A percentile compares a stretch with the other conserved stretches of the same genome.
Evolutionary conservation across 2,888 invertebrate genomes (phyloP).

Genomic region (Phalera bucephala): DNA sequence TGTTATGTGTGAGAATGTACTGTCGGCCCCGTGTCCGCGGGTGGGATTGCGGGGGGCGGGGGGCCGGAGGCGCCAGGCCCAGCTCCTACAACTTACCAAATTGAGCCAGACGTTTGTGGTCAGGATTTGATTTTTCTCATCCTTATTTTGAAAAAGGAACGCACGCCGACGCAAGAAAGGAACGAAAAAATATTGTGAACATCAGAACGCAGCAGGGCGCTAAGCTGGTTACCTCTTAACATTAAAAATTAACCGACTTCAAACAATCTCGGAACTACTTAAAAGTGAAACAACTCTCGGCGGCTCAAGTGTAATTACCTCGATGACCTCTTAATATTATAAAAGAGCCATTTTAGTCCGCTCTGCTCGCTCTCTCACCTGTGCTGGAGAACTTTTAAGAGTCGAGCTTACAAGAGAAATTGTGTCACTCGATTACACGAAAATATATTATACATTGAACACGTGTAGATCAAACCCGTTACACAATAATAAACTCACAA

Average conservation of each 20-base stretch:
- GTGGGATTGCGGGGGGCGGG: slow-evolving; percentile 55
- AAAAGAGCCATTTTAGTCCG: neutral
- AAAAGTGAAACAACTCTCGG: slow-evolving; percentile 2
- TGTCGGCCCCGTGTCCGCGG: slow-evolving; percentile 23
- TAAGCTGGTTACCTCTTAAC: slow-evolving; percentile 28
- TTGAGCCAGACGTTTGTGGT: slow-evolving; percentile 99
- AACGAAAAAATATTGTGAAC: slow-evolving; percentile 75
- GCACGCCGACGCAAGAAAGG: slow-evolving; percentile 81
- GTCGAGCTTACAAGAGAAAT: neutral
- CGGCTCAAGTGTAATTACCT: neutral
- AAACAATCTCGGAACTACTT: slow-evolving; percentile 2
- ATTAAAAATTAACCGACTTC: slow-evolving; percentile 17
- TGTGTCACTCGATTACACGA: too few relatives aligned
- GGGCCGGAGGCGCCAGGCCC: slow-evolving; percentile 67
- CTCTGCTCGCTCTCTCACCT: neutral
- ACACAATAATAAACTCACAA: too few relatives aligned
- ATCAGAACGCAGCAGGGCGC: slow-evolving; percentile 42
- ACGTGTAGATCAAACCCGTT: too few relatives aligned
- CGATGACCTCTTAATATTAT: neutral
- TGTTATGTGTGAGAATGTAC: slow-evolving; percentile 28
- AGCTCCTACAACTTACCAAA: slow-evolving; percentile 93
- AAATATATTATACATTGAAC: too few relatives aligned
- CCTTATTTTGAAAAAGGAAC: slow-evolving; percentile 89
- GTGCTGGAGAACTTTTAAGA: neutral
- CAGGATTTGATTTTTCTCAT: slow-evolving; percentile 99